phyloP scores from a whole-genome alignment of 1,140 invertebrate species.

The Aphaenogaster rudis region DNA sequence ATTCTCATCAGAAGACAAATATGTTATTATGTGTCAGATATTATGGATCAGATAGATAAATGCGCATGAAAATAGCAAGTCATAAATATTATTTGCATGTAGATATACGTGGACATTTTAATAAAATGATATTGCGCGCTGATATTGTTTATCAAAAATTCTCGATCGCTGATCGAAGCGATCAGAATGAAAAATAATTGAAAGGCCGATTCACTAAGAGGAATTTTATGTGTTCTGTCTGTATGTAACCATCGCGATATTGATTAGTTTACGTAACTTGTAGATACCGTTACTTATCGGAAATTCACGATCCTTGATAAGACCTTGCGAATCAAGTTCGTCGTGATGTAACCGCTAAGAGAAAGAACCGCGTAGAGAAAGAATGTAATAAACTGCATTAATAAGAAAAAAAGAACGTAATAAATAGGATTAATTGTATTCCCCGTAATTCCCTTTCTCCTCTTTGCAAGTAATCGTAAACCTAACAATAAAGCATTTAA shows the following conservation, averaged over 20 bases:
- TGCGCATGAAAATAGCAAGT: neutral
- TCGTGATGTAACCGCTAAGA: neutral
- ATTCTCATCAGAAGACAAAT: neutral
- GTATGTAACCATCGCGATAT: neutral
- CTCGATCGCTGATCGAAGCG: neutral
- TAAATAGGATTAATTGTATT: neutral
- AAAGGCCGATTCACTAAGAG: neutral
- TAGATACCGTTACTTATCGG: conserved; percentile 23
- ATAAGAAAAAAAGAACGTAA: neutral
- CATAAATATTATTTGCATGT: neutral
- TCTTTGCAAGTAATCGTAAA: neutral
- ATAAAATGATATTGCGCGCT: neutral
- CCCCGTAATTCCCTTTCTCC: neutral
- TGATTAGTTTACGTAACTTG: neutral
- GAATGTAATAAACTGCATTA: neutral
- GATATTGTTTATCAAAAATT: neutral
- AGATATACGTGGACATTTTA: neutral
- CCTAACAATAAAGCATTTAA: neutral
- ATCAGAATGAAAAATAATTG: neutral
- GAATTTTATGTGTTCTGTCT: conserved; percentile 16
- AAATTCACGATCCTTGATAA: conserved; percentile 11
- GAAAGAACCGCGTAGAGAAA: neutral
- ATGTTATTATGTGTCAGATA: neutral
- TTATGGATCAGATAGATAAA: neutral
- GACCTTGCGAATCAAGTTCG: neutral